Evolutionary conservation across 92 coral and sea anemone species (phyloP).

Genomic region (Chrysogorgia sp.): DNA sequence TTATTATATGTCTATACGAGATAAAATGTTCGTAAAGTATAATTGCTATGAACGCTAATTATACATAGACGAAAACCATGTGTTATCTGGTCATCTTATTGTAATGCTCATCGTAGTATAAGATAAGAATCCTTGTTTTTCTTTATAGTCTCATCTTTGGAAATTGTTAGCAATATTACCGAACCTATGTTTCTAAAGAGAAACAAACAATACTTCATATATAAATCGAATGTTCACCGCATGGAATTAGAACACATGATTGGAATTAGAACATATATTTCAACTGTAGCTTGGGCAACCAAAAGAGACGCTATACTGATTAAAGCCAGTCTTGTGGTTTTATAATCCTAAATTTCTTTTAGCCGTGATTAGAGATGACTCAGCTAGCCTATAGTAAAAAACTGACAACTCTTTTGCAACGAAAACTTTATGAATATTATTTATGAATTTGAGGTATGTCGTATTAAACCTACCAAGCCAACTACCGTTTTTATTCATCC

Average conservation of each 20-base stretch:
- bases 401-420: too few relatives aligned
- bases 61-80: background rate
- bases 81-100: background rate
- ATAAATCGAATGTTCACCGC: background rate
- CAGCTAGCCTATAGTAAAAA: too few relatives aligned
- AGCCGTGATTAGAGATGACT: too few relatives aligned
- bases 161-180: background rate
- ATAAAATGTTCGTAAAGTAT: background rate
- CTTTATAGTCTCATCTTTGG: background rate
- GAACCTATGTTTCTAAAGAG: too few relatives aligned
- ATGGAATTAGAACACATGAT: background rate
- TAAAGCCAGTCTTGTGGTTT: too few relatives aligned
- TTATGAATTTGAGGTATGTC: too few relatives aligned
- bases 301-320: background rate
- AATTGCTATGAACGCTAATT: background rate
- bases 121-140: background rate
- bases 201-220: too few relatives aligned
- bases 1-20: background rate
- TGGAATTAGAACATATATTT: background rate
- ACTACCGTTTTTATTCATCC: too few relatives aligned
- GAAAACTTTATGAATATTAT: too few relatives aligned
- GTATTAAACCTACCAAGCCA: too few relatives aligned
- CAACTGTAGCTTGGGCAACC: background rate
- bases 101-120: background rate
- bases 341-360: too few relatives aligned